Evolutionary conservation across 2,797 vertebrate species (phyloP).

Genomic region (Astyanax mexicanus): DNA sequence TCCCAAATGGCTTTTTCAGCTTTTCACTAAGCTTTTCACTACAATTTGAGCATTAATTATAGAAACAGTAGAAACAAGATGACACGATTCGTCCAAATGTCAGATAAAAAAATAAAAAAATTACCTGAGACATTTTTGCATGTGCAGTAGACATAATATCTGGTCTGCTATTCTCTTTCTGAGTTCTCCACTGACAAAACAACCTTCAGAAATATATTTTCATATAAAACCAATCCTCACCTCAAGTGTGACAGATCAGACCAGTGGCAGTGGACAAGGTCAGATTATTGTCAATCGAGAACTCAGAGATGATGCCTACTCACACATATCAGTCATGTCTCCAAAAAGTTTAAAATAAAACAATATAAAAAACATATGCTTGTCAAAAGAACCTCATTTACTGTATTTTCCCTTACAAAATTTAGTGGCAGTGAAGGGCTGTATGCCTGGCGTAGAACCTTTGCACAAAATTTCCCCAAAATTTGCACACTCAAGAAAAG

Average conservation of each 20-base stretch:
- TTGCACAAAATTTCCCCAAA: not conserved
- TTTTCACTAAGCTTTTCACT: constrained; percentile 17
- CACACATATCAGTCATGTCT: constrained; percentile 38
- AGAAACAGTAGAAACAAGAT: constrained; percentile 45
- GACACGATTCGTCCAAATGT: constrained; percentile 41
- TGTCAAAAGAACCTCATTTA: constrained; percentile 8
- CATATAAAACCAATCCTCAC: constrained; percentile 33
- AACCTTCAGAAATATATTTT: constrained; percentile 19
- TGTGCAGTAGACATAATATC: constrained; percentile 37
- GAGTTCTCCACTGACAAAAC: constrained; percentile 18
- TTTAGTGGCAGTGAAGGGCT: constrained; percentile 47
- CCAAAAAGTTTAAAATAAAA: constrained; percentile 4
- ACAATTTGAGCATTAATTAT: constrained; percentile 33
- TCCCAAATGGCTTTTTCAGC: constrained; percentile 32
- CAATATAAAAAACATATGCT: not conserved
- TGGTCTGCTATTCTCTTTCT: constrained; percentile 28
- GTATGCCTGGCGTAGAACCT: not conserved
- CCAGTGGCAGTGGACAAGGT: constrained; percentile 43
- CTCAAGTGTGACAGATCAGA: constrained; percentile 18
- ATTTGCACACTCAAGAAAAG: not conserved
- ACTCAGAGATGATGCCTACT: constrained; percentile 23
- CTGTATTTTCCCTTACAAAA: constrained; percentile 31
- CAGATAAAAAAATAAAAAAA: not conserved
- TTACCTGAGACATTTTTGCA: constrained; percentile 45
- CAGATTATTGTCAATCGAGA: constrained; percentile 26